These are phyloP conservation scores for Gallirallus australis DNA, from an alignment of 2,797 vertebrate genomes.

Conservation along the genomic window DNA sequence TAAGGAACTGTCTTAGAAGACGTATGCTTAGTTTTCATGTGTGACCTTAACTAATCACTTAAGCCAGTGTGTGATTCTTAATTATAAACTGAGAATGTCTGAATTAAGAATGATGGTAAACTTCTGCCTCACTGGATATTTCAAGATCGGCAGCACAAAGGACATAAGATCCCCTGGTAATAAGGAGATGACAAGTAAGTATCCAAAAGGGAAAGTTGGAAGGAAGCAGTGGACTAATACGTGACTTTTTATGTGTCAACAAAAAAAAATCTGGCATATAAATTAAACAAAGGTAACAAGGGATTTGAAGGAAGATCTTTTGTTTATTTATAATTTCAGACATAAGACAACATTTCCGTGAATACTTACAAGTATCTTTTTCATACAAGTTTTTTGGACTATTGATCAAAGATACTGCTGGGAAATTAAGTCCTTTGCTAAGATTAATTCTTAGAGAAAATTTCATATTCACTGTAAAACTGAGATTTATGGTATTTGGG, in stretches of 20 bases:
- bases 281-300: neutral
- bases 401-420: neutral
- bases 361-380: neutral
- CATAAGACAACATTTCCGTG: neutral
- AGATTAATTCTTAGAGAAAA: neutral
- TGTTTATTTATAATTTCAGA: neutral
- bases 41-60: neutral
- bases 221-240: neutral
- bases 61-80: neutral
- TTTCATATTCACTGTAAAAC: neutral
- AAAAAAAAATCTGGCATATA: neutral
- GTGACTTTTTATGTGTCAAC: neutral
- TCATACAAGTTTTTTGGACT: neutral
- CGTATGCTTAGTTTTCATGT: neutral
- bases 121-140: neutral
- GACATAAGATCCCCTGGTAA: neutral
- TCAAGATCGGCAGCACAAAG: neutral
- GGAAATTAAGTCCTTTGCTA: neutral
- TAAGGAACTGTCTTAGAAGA: neutral
- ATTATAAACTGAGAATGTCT: neutral
- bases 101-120: neutral
- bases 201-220: neutral
- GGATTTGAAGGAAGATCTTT: neutral
- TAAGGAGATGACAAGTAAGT: neutral
- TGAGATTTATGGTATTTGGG: neutral